Evolutionary conservation across 2,888 invertebrate species (phyloP).

Genomic region (Eupelmus urozonus): DNA sequence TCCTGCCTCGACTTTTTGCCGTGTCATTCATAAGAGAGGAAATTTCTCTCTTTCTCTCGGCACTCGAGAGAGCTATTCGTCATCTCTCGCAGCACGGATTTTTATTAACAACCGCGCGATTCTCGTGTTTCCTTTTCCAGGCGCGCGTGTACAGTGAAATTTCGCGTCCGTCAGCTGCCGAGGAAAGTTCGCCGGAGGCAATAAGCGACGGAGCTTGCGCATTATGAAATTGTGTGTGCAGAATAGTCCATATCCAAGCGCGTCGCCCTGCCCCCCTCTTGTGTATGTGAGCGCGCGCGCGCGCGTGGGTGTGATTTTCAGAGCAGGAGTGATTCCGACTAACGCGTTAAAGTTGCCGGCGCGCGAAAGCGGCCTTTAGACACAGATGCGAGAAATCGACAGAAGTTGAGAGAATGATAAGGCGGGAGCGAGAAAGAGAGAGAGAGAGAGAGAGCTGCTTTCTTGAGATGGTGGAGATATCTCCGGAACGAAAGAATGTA

Average conservation of each 20-base stretch:
- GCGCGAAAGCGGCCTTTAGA: constrained; percentile 55
- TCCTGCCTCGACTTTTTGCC: constrained; percentile 67
- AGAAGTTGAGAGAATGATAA: constrained; percentile 72
- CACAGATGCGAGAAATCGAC: constrained; percentile 78
- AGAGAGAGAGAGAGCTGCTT: constrained; percentile 64
- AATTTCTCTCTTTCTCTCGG: constrained; percentile 41
- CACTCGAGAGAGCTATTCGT: constrained; percentile 59
- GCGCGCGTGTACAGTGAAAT: background rate
- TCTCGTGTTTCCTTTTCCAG: too few relatives aligned
- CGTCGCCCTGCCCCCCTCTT: constrained; percentile 16
- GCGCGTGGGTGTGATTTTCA: background rate
- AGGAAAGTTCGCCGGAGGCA: background rate
- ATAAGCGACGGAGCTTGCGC: constrained; percentile 45
- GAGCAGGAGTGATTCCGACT: constrained; percentile 39
- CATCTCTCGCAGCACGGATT: constrained; percentile 25
- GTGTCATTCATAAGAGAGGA: constrained; percentile 73
- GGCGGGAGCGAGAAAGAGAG: constrained; percentile 59
- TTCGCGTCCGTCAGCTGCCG: constrained; percentile 22
- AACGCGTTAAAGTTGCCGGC: constrained; percentile 53
- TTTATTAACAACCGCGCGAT: constrained; percentile 31
- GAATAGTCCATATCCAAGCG: constrained; percentile 57
- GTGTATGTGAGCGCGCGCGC: too few relatives aligned
- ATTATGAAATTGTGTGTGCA: constrained; percentile 55
- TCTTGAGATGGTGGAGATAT: too few relatives aligned
- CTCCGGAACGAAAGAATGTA: too few relatives aligned